Base-by-base conservation (phyloP, 2,113 vertebrate species). In the Lepisosteus oculatus region DNA sequence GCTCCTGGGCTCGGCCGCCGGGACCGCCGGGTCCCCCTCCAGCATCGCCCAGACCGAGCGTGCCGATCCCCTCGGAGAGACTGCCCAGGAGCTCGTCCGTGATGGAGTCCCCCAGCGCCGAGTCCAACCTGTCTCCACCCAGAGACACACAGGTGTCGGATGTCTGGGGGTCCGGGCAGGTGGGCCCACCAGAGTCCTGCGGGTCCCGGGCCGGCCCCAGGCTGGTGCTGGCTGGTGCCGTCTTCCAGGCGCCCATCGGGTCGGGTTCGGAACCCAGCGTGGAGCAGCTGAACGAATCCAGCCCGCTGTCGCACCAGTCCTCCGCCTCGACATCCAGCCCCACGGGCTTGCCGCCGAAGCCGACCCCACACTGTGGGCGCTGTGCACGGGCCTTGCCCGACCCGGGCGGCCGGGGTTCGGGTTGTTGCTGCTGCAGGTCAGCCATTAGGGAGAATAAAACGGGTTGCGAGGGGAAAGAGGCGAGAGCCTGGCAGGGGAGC, bases 291-390 rank as follows among this genome's bases (percentile, higher is more conserved):
- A 93, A 78, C 11, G 88, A 93, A 7, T 92, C 91, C 62, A 94
- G 79, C 15, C 93, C 93, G 72, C 92, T 93, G 87, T 94, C 93
- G 71, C 90, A 94, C 90, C 89, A 90, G 51, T 93, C 91, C 6
- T 85, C 79, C 13, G 76, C 29, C 3, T 78, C 29, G 29, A 29
- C 29, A 29, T 29, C 73, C 67, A 69, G 62, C 41, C 56, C 44
- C 7, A 67, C 68, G 11, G 41, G 68, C 62, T 78, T 79, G 3
- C 61, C 76, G 67, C 67, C 56, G 63, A 54, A 75, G 51, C 71
- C 67, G 55, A 65, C 54, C 43, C 61, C 77, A 45, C 77, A 68
- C 71, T 76, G 80, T 45, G 65, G 9, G 47, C 29, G 67, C 43
- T 57, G 69, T 63, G 29, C 29, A 29, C 29, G 29, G 29, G 29